Evolutionary conservation across 2,888 invertebrate species (phyloP).

Genomic region (Melinopterus prodromus): DNA sequence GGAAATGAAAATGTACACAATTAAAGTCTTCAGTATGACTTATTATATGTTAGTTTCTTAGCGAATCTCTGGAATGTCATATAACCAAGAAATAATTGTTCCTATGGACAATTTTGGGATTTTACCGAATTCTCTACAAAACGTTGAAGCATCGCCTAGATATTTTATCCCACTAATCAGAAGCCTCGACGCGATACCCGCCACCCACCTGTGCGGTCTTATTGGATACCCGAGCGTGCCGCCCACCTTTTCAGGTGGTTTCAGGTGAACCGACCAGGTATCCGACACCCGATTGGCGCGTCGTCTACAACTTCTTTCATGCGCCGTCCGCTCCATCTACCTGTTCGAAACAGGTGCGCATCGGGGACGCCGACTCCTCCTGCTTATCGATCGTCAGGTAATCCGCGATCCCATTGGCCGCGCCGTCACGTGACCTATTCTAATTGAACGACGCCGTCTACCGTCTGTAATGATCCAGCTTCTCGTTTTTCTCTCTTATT

Average conservation of each 20-base stretch:
- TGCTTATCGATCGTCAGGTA: slow-evolving; percentile 57
- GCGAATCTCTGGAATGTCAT: too few species aligned
- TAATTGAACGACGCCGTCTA: slow-evolving; percentile 45
- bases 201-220: slow-evolving; percentile 26
- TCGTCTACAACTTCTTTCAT: slow-evolving; percentile 46
- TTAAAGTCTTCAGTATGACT: too few species aligned
- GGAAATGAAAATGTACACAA: too few species aligned
- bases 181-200: background rate
- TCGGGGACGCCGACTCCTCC: slow-evolving; percentile 44
- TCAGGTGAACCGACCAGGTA: slow-evolving; percentile 42
- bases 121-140: too few species aligned
- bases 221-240: slow-evolving; percentile 43
- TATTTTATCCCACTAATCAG: too few species aligned
- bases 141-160: too few species aligned
- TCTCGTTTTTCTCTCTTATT: background rate
- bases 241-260: slow-evolving; percentile 43
- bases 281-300: slow-evolving; percentile 38
- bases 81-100: too few species aligned
- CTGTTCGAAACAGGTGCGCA: slow-evolving; percentile 55
- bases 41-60: too few species aligned
- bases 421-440: slow-evolving; percentile 43
- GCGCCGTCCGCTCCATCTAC: slow-evolving; percentile 52
- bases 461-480: background rate
- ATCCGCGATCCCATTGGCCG: slow-evolving; percentile 54
- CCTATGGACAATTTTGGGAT: too few species aligned